phyloP scores from a whole-genome alignment of 2,888 invertebrate species.

The Leucozona laternaria region DNA sequence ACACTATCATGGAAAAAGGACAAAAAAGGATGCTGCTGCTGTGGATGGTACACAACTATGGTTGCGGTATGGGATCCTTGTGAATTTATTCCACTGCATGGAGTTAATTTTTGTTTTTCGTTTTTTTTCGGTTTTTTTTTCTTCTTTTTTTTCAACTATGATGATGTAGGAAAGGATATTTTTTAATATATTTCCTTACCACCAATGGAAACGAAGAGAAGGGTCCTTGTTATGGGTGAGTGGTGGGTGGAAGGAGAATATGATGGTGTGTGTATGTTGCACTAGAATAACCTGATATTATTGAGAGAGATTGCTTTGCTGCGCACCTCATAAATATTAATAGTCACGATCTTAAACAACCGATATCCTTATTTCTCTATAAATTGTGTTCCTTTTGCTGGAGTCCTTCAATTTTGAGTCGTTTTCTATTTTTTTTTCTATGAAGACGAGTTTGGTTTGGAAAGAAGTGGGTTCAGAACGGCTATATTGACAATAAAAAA shows the following conservation, averaged over 20 bases:
- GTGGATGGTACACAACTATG: constrained; percentile 35
- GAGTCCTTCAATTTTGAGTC: constrained; percentile 43
- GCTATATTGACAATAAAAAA: not conserved
- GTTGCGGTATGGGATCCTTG: constrained; percentile 55
- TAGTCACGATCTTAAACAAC: constrained; percentile 70
- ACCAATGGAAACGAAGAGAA: constrained; percentile 6
- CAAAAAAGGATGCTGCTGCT: constrained; percentile 52
- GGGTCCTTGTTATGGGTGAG: constrained; percentile 33
- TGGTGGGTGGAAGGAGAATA: not conserved
- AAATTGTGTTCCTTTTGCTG: constrained; percentile 40
- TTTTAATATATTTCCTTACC: constrained; percentile 23
- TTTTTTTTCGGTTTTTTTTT: constrained; percentile 1
- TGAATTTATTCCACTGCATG: constrained; percentile 74
- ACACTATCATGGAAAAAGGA: constrained; percentile 64
- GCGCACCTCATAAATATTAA: constrained; percentile 75
- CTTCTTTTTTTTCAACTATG: constrained; percentile 27
- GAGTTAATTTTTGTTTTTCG: constrained; percentile 57
- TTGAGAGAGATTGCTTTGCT: constrained; percentile 64
- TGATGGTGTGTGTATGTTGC: constrained; percentile 1
- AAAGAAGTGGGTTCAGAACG: not conserved
- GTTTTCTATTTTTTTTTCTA: not conserved
- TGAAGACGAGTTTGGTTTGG: not conserved
- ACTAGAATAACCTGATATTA: constrained; percentile 55
- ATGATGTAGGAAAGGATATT: constrained; percentile 36
- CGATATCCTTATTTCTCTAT: constrained; percentile 69